Conservation (phyloP, 2,888 invertebrate genomes). For the Sympetrum striolatum region DNA sequence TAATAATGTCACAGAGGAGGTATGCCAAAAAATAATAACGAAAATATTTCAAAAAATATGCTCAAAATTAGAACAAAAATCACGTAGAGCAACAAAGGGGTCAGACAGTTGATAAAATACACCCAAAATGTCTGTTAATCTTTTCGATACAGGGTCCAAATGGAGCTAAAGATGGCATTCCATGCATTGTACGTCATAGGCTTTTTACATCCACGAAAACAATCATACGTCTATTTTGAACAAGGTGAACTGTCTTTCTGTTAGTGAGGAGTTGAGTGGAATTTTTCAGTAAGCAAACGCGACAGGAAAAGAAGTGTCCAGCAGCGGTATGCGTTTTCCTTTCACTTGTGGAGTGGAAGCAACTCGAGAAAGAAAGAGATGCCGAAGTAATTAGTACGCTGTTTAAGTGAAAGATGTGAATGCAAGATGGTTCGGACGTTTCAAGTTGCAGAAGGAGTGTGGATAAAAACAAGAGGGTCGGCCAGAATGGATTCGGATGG, state of each 20-base stretch:
- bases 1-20: no score
- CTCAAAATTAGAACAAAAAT: not conserved
- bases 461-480: not conserved
- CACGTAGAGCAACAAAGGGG: not conserved
- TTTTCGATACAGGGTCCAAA: not conserved
- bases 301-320: not conserved
- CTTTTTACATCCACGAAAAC: not conserved
- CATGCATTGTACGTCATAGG: not conserved
- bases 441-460: not conserved
- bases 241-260: not conserved
- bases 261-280: not conserved
- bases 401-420: not conserved
- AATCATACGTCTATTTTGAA: not conserved
- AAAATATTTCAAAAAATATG: not conserved
- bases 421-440: not conserved
- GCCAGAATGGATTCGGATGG: not conserved
- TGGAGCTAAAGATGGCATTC: not conserved
- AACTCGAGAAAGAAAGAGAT: no score
- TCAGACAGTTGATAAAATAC: not conserved
- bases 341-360: no score
- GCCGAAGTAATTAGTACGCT: no score
- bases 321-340: not conserved
- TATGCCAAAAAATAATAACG: not conserved
- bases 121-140: not conserved
- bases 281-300: not conserved